phyloP scores from a whole-genome alignment of 2,797 vertebrate genomes.

The Chiropotes sagulatus region DNA sequence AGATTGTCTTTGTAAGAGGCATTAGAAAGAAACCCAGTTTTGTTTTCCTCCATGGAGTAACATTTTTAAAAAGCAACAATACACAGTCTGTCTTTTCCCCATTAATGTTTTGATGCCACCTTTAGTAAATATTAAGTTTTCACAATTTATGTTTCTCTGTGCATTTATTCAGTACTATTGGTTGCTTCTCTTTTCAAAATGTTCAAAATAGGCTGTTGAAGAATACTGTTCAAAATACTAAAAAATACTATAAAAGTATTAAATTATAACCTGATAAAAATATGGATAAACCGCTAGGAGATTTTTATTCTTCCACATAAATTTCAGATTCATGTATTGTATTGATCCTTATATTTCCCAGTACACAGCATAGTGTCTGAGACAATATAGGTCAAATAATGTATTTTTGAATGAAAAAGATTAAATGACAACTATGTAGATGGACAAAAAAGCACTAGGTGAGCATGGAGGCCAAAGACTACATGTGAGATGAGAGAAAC shows the following conservation, averaged over 20 bases:
- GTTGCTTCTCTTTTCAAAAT: background rate
- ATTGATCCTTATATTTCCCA: constrained; percentile 2
- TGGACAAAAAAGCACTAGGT: background rate
- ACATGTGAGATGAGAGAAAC: background rate
- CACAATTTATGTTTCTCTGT: background rate
- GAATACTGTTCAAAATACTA: background rate
- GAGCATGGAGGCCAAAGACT: background rate
- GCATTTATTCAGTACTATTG: background rate
- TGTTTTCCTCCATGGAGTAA: background rate
- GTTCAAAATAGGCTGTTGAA: background rate
- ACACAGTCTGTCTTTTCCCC: background rate
- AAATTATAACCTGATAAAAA: background rate
- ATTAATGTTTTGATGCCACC: background rate
- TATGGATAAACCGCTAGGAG: background rate
- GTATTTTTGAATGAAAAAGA: background rate
- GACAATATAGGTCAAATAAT: background rate
- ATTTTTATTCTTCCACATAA: background rate
- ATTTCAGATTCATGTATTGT: background rate
- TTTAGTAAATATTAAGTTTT: background rate
- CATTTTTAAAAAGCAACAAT: background rate
- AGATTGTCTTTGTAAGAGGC: background rate
- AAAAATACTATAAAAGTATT: background rate
- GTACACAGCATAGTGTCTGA: background rate
- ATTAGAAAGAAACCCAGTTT: background rate
- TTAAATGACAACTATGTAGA: background rate